Base-by-base conservation (phyloP, 2,113 vertebrate genomes). In the Salvelinus fontinalis region DNA sequence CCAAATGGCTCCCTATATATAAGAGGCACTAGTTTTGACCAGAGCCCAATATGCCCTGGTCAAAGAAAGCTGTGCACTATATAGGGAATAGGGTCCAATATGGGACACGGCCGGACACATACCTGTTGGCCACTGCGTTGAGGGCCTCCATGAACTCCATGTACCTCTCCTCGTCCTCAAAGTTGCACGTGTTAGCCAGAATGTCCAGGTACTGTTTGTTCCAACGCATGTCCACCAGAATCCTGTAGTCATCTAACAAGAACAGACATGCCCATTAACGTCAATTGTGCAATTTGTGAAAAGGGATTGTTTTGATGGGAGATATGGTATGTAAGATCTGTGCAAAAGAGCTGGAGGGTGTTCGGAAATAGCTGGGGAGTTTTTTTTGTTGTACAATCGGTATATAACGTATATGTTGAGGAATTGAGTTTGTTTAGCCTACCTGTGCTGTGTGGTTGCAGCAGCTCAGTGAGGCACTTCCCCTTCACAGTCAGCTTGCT, bases 191-290 rank as follows among this genome's bases (percentile, higher is more conserved):
- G 92, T 95, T 98, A 78, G 93, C 95, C 76, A 97, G 86, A 75
- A 97, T 95, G 77, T 98, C 95, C 90, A 99, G 90, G 82, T 96
- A 94, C 69, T 98, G 98, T 84, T 96, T 95, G 86, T 99, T 99
- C 97, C 98, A 99, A 12, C 98, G 95, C 90, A 96, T 96, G 83
- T 99, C 97, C 86, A 97, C 85, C 79, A 95, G 92, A 71, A 96
- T 95, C 86, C 95, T 94, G 83, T 94, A 95, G 75, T 97, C 96
- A 92, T 98, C 98, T 99, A 82, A 11, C 68, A 57, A 76, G 0
- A 67, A 8, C 22, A 71, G 1, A 76, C 74, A 77, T 44, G 39
- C 11, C 8, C 39, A 11, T 11, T 3, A 44, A 44, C 0, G 39
- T 44, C 39, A 44, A 11, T 11, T 44, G 39, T 12, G 2, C 9